Percentiles rank a stretch among this genome's conserved stretches.
phyloP scores from a whole-genome alignment of 1,140 invertebrate species.

The Colletes gigas region DNA sequence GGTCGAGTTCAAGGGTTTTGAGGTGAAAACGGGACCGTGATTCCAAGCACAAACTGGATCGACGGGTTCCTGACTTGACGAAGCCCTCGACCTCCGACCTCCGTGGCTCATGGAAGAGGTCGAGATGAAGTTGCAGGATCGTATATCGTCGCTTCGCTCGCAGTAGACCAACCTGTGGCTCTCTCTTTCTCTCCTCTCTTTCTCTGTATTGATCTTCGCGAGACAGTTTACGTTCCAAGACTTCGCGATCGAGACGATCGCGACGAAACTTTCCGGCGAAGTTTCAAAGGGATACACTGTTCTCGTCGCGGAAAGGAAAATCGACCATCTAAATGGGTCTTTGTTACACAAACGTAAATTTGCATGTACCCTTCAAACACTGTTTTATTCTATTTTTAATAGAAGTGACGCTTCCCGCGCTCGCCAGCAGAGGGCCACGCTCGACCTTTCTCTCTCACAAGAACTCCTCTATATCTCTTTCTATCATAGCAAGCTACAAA shows the following conservation, averaged over 20 bases:
- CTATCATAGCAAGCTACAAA: too few species aligned
- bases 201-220: conserved; percentile 51
- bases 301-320: background rate
- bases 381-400: too few species aligned
- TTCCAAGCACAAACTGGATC: conserved; percentile 73
- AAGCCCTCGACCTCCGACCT: conserved; percentile 73
- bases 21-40: conserved; percentile 70
- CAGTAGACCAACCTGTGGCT: conserved; percentile 12
- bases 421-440: too few species aligned
- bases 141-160: conserved; percentile 44
- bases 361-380: too few species aligned
- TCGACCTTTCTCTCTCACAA: too few species aligned
- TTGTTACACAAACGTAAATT: too few species aligned
- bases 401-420: too few species aligned
- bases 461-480: too few species aligned
- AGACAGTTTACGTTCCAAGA: conserved; percentile 39
- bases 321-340: too few species aligned
- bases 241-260: conserved; percentile 28
- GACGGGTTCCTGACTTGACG: conserved; percentile 75
- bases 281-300: background rate
- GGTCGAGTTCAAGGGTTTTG: conserved; percentile 72
- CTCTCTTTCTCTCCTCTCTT: background rate
- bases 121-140: conserved; percentile 58
- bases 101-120: conserved; percentile 49
- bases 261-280: background rate